phyloP scores from a whole-genome alignment of 2,888 invertebrate species.

The Scaptomyza flava region DNA sequence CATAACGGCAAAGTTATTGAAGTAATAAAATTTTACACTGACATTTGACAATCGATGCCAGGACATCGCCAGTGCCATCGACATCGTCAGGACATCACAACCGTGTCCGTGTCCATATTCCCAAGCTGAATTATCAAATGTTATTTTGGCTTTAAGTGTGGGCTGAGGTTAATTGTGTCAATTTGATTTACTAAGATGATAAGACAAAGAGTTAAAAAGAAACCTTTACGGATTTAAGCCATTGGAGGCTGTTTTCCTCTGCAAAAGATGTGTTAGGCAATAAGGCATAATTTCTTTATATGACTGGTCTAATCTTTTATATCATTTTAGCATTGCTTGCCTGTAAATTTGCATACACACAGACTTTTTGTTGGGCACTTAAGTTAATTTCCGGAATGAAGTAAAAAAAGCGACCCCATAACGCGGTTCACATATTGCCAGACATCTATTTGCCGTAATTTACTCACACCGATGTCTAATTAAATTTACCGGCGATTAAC shows the following conservation, averaged over 20 bases:
- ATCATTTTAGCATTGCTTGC: constrained; percentile 3
- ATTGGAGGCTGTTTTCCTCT: no score
- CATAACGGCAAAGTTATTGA: constrained; percentile 82
- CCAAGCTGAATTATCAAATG: constrained; percentile 43
- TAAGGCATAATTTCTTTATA: no score
- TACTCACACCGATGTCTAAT: constrained; percentile 71
- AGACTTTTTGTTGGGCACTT: constrained; percentile 30
- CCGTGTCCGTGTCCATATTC: constrained; percentile 6
- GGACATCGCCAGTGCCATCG: constrained; percentile 27
- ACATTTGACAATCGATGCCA: constrained; percentile 83
- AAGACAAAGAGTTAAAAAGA: neutral
- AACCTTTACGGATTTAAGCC: no score
- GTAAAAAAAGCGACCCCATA: constrained; percentile 25
- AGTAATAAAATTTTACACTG: constrained; percentile 83
- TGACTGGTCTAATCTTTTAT: neutral
- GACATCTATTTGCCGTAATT: constrained; percentile 78
- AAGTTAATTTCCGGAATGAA: constrained; percentile 43
- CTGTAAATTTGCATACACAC: constrained; percentile 44
- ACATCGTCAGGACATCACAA: constrained; percentile 23
- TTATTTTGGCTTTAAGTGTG: constrained; percentile 1
- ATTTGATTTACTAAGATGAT: constrained; percentile 17
- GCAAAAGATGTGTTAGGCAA: no score
- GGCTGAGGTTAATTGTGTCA: neutral
- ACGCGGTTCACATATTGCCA: constrained; percentile 55
- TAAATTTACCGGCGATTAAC: constrained; percentile 81